These are phyloP conservation scores for Pandemis cinnamomeana DNA, from an alignment of 2,888 invertebrate genomes.

Conservation along the genomic window DNA sequence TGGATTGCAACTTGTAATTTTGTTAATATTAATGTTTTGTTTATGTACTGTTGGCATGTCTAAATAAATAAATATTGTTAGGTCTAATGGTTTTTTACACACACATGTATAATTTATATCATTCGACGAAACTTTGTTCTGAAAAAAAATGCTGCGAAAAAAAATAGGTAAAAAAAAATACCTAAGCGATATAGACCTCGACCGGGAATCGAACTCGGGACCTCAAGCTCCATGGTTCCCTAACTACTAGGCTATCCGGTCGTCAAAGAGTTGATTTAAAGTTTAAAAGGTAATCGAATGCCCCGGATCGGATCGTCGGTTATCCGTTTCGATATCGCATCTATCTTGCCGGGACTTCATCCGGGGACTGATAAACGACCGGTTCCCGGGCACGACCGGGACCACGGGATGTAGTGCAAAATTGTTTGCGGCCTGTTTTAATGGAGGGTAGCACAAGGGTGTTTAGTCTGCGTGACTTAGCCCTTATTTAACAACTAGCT, in stretches of 20 bases:
- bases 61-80: no score
- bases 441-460: neutral
- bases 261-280: conserved; percentile 7
- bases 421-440: conserved; percentile 16
- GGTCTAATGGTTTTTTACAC: no score
- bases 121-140: no score
- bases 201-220: no score
- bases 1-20: no score
- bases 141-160: no score
- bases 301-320: conserved; percentile 18
- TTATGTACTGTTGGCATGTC: no score
- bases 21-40: no score
- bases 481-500: no score
- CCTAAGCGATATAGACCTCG: no score
- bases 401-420: conserved; percentile 5
- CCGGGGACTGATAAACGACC: conserved; percentile 31
- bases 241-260: neutral
- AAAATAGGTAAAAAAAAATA: no score
- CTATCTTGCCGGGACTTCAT: conserved; percentile 30
- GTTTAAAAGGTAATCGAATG: conserved; percentile 25
- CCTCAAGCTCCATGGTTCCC: neutral
- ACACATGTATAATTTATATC: no score
- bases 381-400: neutral
- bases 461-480: neutral
- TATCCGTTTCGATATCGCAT: conserved; percentile 32